phyloP scores from a whole-genome alignment of 2,113 vertebrate species.

The Microcebus ravelobensis region DNA sequence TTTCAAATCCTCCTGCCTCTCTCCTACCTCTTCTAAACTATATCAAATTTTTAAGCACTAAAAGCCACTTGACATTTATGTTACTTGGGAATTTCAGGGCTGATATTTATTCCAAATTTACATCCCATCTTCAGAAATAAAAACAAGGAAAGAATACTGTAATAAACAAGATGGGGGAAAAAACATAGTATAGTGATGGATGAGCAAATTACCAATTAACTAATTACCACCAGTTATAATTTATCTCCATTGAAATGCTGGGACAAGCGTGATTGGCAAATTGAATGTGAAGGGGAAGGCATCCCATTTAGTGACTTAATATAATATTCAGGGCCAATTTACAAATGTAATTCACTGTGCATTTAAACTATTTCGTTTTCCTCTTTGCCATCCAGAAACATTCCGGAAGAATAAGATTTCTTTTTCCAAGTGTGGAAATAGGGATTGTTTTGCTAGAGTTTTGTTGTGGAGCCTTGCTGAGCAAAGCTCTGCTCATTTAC shows the following conservation, averaged over 20 bases:
- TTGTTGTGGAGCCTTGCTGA: background rate
- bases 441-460: background rate
- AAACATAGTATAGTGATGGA: slow-evolving; percentile 3
- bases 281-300: background rate
- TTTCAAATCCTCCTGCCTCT: background rate
- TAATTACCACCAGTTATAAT: slow-evolving; percentile 50
- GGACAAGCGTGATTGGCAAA: slow-evolving; percentile 54
- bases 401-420: background rate
- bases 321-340: background rate
- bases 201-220: slow-evolving; percentile 60
- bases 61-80: background rate
- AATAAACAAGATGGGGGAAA: slow-evolving; percentile 8
- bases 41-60: background rate
- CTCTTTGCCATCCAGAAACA: background rate
- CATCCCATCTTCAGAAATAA: background rate
- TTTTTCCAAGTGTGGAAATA: background rate
- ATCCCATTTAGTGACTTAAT: background rate
- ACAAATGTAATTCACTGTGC: background rate
- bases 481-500: background rate
- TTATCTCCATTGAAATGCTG: slow-evolving; percentile 56
- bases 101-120: slow-evolving; percentile 12
- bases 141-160: background rate
- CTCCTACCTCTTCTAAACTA: background rate
- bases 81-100: background rate
- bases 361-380: slow-evolving; percentile 18